Evolutionary conservation across 2,797 vertebrate species (phyloP), one percentile per base, ranked within the genome.

Genomic region (Microtus agrestis): DNA sequence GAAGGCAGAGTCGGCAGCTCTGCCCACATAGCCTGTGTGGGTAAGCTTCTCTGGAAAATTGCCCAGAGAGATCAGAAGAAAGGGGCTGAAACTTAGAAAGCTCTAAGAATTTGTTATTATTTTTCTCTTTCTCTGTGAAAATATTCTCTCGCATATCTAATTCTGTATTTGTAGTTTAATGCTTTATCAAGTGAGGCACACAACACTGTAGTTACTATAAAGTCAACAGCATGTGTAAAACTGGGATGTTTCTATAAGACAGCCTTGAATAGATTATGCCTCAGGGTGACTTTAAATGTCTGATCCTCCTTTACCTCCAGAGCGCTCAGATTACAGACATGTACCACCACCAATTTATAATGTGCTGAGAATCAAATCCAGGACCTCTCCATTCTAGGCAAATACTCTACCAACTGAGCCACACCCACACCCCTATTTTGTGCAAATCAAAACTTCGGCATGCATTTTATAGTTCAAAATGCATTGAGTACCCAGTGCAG

Each of bases 81-180:
- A 54, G 77, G 31, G 6, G 31, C 2, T 2, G 40, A 37, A 67
- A 87, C 46, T 14, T 37, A 21, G 2, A 84, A 46, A 17, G 2
- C 4, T 91, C 48, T 69, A 54, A 5, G 12, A 77, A 74, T 91
- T 94, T 76, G 54, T 54, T 37, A 61, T 43, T n/a, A 85, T 51
- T 79, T 93, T 25, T 59, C 37, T 5, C n/a, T 84, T n/a, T 69
- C 76, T 93, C 43, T 87, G 80, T 63, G 25, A 37, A 91, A 89
- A 74, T n/a, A 87, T 84, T 89, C 11, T 6, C 6, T 78, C 82
- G 84, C 7, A 61, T n/a, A 31, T 2, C 23, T 91, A 56, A 89
- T 87, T 94, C 89, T 93, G 4, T 76, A 84, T 87, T 92, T 85
- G 11, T 63, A 82, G 12, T 67, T 91, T 93, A 29, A 82, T 43